Evolutionary conservation across 2,797 vertebrate species (phyloP).

Genomic region (Liasis olivaceus): DNA sequence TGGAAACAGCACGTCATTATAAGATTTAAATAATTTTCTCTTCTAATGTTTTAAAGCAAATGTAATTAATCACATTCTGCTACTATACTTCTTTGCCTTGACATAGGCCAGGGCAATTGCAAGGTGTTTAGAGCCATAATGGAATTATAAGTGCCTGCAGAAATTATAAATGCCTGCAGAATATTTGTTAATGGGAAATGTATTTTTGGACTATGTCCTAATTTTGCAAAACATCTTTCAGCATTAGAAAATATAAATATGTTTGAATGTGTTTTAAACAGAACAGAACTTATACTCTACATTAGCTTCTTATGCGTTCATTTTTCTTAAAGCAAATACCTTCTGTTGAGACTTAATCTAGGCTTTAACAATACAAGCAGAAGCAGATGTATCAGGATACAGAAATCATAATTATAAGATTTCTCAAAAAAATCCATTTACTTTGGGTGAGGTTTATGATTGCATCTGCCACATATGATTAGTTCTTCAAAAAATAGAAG

Average conservation of each 20-base stretch:
- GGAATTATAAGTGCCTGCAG: not conserved
- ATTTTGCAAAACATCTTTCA: conserved; percentile 5
- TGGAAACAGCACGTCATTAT: not conserved
- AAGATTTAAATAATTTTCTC: not conserved
- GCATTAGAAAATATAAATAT: not conserved
- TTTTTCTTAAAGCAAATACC: not conserved
- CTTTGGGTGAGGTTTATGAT: not conserved
- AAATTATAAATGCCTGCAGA: not conserved
- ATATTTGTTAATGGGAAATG: not conserved
- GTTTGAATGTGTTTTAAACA: not conserved
- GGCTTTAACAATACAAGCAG: not conserved
- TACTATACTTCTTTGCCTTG: not conserved
- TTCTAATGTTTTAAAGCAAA: not conserved
- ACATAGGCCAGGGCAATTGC: not conserved
- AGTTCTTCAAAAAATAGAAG: not conserved
- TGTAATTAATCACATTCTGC: conserved; percentile 16
- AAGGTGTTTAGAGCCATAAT: not conserved
- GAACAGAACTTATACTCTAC: not conserved
- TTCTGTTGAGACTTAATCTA: not conserved
- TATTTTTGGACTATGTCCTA: not conserved
- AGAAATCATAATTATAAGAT: not conserved
- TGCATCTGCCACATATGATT: not conserved
- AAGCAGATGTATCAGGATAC: not conserved
- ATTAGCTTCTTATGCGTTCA: not conserved
- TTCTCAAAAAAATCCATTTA: not conserved